Base-by-base conservation (phyloP, 2,797 vertebrate species). In the Poecilia velifera region DNA sequence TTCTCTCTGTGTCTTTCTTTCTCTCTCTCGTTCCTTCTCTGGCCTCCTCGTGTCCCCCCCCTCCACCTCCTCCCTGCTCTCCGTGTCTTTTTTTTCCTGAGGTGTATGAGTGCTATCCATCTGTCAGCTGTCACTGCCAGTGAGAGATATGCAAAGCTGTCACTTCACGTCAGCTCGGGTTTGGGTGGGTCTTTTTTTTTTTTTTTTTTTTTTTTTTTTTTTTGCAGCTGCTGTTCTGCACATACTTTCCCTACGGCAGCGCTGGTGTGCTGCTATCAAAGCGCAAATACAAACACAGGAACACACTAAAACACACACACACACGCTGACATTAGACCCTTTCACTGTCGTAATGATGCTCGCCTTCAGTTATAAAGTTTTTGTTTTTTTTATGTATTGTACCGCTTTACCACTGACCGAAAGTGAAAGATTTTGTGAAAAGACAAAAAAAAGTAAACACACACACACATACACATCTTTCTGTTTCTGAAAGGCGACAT, bases 61-160 rank as follows among this genome's bases (percentile, higher is more conserved):
- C 68, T 31, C 51, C 0, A 43, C 73, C 84, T 81, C 83, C 80
- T 83, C 68, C 68, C 0, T 46, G 68, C 84, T 81, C 81, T 72
- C 89, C 78, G 64, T 77, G 75, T 81, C 72, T 87, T 91, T 93
- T 93, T 49, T 96, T 96, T 94, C 93, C 94, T 95, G 96, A 95
- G 95, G 96, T 96, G 97, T 97, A 97, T 98, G 97, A 98, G 97
- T 97, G 97, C 96, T 97, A 97, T 96, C 97, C 98, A 98, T 98
- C 98, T 98, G 98, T 98, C 97, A 98, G 97, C 97, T 98, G 97
- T 98, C 98, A 98, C 90, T 96, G 97, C 96, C 97, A 95, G 96
- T 95, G 96, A 97, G 97, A 97, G 97, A 98, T 96, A 95, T 95
- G 96, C 96, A 95, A 96, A 96, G 96, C 97, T 98, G 97, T 98